Conservation (phyloP, 2,113 vertebrate species). For the Dolichallabes microphthalmus region DNA sequence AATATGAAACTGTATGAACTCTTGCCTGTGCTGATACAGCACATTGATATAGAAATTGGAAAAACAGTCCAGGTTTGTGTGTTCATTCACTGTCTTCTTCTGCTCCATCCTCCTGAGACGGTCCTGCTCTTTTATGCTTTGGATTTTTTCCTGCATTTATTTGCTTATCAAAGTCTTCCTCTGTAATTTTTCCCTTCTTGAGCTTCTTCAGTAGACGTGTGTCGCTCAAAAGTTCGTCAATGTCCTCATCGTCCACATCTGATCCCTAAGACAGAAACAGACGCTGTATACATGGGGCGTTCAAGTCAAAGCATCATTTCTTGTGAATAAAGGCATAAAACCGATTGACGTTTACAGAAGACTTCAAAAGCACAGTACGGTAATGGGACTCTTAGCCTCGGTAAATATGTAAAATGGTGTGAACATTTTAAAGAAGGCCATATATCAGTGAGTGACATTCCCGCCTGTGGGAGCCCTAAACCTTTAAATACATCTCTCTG, state of each 20-base stretch:
- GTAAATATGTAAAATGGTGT: too few relatives aligned
- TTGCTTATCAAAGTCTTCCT: slow-evolving; percentile 88
- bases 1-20: not conserved
- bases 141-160: slow-evolving; percentile 60
- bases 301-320: too few relatives aligned
- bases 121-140: not conserved
- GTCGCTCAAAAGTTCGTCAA: slow-evolving; percentile 87
- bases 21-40: slow-evolving; percentile 29
- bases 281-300: not conserved
- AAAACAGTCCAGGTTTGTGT: not conserved
- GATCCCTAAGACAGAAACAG: slow-evolving; percentile 72
- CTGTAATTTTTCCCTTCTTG: slow-evolving; percentile 87
- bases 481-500: not conserved
- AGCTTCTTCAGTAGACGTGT: slow-evolving; percentile 89
- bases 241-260: slow-evolving; percentile 81
- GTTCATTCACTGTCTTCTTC: slow-evolving; percentile 14
- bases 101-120: not conserved
- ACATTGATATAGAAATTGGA: not conserved
- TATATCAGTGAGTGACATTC: too few relatives aligned
- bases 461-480: not conserved
- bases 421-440: too few relatives aligned
- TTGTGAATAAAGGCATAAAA: too few relatives aligned
- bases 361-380: too few relatives aligned
- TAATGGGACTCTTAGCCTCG: too few relatives aligned
- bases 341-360: too few relatives aligned